Percentiles rank a stretch among this genome's conserved stretches.
Evolutionary conservation across 2,888 invertebrate species (phyloP).

Genomic region (Nymphalis polychloros): DNA sequence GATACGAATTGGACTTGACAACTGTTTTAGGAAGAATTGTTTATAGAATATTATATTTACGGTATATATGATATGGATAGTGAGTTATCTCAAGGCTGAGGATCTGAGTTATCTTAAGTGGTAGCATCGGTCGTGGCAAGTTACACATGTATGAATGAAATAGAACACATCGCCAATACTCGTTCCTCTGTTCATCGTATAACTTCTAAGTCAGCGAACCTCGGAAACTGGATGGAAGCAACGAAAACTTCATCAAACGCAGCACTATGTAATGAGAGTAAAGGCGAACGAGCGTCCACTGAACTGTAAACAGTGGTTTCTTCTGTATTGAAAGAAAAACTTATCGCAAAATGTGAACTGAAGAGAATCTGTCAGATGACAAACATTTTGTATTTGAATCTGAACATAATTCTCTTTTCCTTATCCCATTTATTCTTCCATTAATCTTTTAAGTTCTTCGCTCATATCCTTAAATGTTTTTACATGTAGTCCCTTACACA

Average conservation of each 20-base stretch:
- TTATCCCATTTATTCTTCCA: no score
- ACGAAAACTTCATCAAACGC: conserved; percentile 22
- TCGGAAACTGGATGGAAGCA: conserved; percentile 15
- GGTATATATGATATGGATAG: no score
- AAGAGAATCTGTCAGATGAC: background rate
- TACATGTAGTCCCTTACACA: no score
- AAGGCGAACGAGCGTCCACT: conserved; percentile 16
- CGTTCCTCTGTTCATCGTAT: conserved; percentile 1
- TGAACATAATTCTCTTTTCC: no score
- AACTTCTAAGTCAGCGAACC: conserved; percentile 11
- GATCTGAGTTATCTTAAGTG: no score
- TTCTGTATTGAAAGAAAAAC: background rate
- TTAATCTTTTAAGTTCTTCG: no score
- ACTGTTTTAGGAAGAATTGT: no score
- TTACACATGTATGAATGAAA: background rate
- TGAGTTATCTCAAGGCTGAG: no score
- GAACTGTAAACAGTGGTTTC: conserved; percentile 17
- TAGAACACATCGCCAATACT: background rate
- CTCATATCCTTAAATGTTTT: no score
- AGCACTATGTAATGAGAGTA: conserved; percentile 16
- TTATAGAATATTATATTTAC: no score
- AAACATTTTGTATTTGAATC: no score
- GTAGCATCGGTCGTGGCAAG: background rate
- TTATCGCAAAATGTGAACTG: background rate
- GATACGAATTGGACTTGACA: no score